These are phyloP conservation scores for Todiramphus chloris DNA, from an alignment of 2,113 vertebrate genomes.

Conservation along the genomic window DNA sequence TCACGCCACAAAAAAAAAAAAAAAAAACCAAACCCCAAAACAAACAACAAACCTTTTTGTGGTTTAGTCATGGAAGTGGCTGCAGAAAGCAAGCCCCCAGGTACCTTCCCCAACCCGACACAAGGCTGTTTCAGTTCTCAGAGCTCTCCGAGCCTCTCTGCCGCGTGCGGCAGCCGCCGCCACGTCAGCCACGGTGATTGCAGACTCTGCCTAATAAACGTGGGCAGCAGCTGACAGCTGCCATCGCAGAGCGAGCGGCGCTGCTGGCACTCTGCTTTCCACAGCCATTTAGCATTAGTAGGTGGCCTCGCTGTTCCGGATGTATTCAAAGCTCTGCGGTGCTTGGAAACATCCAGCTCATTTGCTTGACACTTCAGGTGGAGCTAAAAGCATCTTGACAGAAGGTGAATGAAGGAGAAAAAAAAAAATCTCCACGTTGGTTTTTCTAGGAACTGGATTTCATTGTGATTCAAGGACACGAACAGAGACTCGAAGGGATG, in stretches of 20 bases:
- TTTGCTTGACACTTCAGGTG: conserved; percentile 2
- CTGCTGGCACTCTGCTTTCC: neutral
- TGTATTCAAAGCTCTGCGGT: neutral
- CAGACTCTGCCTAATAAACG: neutral
- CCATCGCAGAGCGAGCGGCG: neutral
- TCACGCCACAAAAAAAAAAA: neutral
- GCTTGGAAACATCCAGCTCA: neutral
- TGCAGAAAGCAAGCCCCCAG: neutral
- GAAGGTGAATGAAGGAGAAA: neutral
- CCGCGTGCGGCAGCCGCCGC: neutral
- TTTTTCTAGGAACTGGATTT: neutral
- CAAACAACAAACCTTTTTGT: neutral
- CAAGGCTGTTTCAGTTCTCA: neutral
- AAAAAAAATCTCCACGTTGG: fast-evolving
- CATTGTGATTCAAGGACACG: neutral
- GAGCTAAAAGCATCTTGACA: neutral
- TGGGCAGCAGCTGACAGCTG: conserved; percentile 30
- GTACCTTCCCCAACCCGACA: neutral
- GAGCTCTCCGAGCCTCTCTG: neutral
- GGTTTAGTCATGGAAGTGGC: neutral
- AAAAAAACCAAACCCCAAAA: neutral
- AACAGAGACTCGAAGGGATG: neutral
- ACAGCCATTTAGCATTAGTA: neutral
- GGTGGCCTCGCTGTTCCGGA: neutral
- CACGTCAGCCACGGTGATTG: neutral